Conservation (phyloP, 2,113 vertebrate species). For the Mustelus asterias region DNA sequence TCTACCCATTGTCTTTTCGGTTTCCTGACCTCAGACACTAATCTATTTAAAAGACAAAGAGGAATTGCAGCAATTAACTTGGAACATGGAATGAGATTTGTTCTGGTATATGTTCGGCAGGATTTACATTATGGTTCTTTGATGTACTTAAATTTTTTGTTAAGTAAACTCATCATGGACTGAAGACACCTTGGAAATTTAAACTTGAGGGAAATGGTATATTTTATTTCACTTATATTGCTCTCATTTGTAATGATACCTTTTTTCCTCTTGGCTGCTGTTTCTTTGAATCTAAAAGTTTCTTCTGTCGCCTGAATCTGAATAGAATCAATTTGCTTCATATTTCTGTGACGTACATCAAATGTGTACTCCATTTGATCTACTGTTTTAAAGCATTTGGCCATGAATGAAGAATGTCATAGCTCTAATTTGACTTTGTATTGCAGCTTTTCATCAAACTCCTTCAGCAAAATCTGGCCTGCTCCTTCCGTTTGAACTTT, state of each 20-base stretch:
- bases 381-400: background rate
- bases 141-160: background rate
- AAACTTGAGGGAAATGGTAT: background rate
- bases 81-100: background rate
- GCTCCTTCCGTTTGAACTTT: background rate
- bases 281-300: background rate
- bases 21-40: too few species aligned
- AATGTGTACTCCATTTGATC: background rate
- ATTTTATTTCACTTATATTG: background rate
- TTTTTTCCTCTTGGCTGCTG: background rate
- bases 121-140: background rate
- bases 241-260: background rate
- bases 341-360: background rate
- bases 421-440: background rate
- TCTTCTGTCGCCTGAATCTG: background rate
- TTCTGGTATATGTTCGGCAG: background rate
- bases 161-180: background rate
- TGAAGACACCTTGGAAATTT: background rate
- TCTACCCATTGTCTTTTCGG: background rate
- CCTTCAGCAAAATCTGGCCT: background rate
- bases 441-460: background rate
- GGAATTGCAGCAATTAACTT: background rate
- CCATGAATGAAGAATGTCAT: background rate
- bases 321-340: slow-evolving; percentile 4
- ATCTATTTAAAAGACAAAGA: background rate